Base-by-base conservation (phyloP, 1,140 invertebrate genomes). In the Chironomus tepperi region DNA sequence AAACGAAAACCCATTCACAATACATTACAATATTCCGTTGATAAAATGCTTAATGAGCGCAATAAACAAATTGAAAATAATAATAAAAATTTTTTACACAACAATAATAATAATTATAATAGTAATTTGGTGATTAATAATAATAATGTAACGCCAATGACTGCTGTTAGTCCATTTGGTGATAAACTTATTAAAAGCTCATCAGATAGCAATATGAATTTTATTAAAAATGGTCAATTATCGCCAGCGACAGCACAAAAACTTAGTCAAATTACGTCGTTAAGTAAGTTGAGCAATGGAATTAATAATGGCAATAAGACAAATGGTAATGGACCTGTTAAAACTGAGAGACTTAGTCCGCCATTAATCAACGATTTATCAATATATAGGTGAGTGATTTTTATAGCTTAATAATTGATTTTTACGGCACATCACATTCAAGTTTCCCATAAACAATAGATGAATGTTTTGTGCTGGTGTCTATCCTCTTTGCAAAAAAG, bases 181-280 rank as follows among this genome's bases (percentile, higher is more conserved):
- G 47, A 57, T 57, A 57, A 57, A 57, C 47, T 21, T 18, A 70
- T 70, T 70, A 70, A 70, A 70, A 70, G 18, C 9, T 70, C 47
- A 57, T 70, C 65, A 19, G 65, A 70, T 70, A 70, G 18, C 10
- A 70, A 70, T 18, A 70, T 70, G 65, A 70, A 70, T 10, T 70
- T 70, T 21, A 70, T 70, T 70, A 70, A 70, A 70, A 70, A 70
- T 70, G 65, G 65, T 19, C 65, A 70, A 70, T 70, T 70, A 70
- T 70, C 65, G 16, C 65, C 65, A 70, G n/a, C 65, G 18, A 70
- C 65, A 7, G 65, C 65, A 18, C 65, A 70, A 19, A 70, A 70
- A 18, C 18, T 70, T 15, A 70, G 7, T 18, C 65, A 70, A 70
- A 70, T 70, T 70, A 70, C 65, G 18, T 16, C 65, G 18, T 16